Evolutionary conservation across 2,888 invertebrate genomes (phyloP), one percentile per base, ranked within the genome.

Genomic region (Chrysolina haemoptera): DNA sequence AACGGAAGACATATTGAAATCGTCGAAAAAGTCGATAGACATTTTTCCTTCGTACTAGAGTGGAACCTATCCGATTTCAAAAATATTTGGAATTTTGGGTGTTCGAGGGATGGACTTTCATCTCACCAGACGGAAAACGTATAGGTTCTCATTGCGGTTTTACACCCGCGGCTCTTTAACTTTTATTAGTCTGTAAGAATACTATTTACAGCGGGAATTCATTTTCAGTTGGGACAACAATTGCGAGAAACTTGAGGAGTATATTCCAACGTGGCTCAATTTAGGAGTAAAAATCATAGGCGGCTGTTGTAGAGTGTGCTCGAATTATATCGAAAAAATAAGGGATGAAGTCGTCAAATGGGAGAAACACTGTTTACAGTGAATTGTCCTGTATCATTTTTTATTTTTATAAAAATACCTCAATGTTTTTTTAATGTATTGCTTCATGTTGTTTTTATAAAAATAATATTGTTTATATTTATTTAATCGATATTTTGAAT

Each of bases 261-360:
- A 92, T 83, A 91, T 96, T 12, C 89, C 91, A n/a, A 92, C 93
- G 80, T 97, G 97, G 97, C 86, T 94, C 66, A 90, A 93, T 68
- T 87, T 93, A 62, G 96, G 96, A 0, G 94, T 94, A 53, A 90
- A 91, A 74, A 94, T 94, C 84, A 91, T 98, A 65, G 97, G 97
- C 14, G 97, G 97, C 0, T 98, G 97, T 83, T 98, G 97, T 85
- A 91, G 96, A 79, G 94, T 95, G 0, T 92, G 92, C 81, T 93
- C 95, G 0, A 90, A 92, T 0, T 95, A 96, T 84, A 93, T 97
- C 53, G 88, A 89, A 6, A 90, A 91, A 77, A 94, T 96, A 78
- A 89, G 91, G 67, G 90, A 91, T 79, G 90, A 90, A 80, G 91
- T 93, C 74, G 81, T 84, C 48, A 84, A 81, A 71, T 89, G 88